phyloP scores from a whole-genome alignment of 2,888 invertebrate species.

The Diarsia mendica region DNA sequence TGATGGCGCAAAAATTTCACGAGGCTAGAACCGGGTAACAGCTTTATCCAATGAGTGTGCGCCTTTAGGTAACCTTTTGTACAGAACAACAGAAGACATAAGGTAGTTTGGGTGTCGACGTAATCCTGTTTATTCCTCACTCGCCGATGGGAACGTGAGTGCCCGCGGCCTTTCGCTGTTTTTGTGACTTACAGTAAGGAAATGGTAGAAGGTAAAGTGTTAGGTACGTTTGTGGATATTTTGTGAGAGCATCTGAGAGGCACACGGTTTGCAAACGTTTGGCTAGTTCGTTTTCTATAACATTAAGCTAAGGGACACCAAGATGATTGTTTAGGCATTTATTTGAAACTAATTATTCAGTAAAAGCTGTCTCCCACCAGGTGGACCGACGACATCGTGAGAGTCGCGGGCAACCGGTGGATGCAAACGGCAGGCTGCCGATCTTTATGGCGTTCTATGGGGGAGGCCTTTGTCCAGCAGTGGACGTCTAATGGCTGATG shows the following conservation, averaged over 20 bases:
- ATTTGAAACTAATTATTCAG: too few species aligned
- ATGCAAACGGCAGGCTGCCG: too few species aligned
- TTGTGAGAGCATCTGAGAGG: conserved; percentile 13
- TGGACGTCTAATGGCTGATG: too few species aligned
- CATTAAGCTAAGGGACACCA: background rate
- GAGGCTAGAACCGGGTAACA: background rate
- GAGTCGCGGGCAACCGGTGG: too few species aligned
- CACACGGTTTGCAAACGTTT: background rate
- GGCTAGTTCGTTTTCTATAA: background rate
- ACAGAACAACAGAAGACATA: conserved; percentile 60
- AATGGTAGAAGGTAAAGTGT: background rate
- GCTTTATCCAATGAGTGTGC: conserved; percentile 5
- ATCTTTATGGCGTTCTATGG: too few species aligned
- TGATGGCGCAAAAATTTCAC: background rate
- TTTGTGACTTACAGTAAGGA: conserved; percentile 28
- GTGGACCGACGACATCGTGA: too few species aligned
- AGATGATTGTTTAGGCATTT: too few species aligned
- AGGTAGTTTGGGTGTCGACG: conserved; percentile 68
- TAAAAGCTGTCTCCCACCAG: too few species aligned
- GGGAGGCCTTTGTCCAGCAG: too few species aligned
- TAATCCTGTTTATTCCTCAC: conserved; percentile 78
- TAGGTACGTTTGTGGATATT: background rate
- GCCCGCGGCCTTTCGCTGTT: conserved; percentile 67
- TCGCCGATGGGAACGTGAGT: conserved; percentile 72
- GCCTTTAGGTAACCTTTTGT: conserved; percentile 38